Evolutionary conservation across 2,888 invertebrate genomes (phyloP).

Genomic region (Platycheirus rosarum): DNA sequence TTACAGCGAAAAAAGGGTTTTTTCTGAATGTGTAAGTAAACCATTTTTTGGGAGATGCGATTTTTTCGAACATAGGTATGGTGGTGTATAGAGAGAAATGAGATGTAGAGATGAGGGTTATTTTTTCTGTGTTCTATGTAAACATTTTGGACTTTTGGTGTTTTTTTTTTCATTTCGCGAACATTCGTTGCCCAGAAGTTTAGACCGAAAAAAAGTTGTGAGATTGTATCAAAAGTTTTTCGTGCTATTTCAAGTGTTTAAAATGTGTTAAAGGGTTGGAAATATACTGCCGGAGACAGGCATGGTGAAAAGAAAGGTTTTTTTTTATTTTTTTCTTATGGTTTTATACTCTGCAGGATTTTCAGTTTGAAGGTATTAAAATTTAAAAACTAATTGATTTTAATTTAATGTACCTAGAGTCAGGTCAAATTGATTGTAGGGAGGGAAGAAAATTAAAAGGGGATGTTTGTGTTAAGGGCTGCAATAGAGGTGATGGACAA

Average conservation of each 20-base stretch:
- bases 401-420: constrained; percentile 14
- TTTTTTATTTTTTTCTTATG: too few relatives aligned
- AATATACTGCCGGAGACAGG: neutral
- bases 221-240: constrained; percentile 66
- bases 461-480: too few relatives aligned
- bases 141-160: constrained; percentile 41
- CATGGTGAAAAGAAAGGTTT: constrained; percentile 1
- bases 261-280: constrained; percentile 71
- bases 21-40: constrained; percentile 72
- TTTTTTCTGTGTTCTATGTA: constrained; percentile 52
- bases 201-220: constrained; percentile 53
- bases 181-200: constrained; percentile 36
- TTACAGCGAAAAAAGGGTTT: constrained; percentile 39
- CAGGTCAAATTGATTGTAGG: neutral
- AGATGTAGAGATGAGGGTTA: constrained; percentile 24
- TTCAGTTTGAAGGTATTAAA: constrained; percentile 20
- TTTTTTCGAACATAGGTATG: too few relatives aligned
- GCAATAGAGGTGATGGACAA: too few relatives aligned
- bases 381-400: constrained; percentile 28
- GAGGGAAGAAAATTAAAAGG: too few relatives aligned
- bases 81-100: neutral
- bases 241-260: constrained; percentile 69
- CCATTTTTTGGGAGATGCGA: constrained; percentile 60
- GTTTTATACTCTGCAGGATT: neutral
- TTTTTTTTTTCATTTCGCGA: too few relatives aligned